A percentile compares a stretch with the other conserved stretches of the same genome.
Conservation (phyloP, 2,888 invertebrate species). For the Synergus itoensis region DNA sequence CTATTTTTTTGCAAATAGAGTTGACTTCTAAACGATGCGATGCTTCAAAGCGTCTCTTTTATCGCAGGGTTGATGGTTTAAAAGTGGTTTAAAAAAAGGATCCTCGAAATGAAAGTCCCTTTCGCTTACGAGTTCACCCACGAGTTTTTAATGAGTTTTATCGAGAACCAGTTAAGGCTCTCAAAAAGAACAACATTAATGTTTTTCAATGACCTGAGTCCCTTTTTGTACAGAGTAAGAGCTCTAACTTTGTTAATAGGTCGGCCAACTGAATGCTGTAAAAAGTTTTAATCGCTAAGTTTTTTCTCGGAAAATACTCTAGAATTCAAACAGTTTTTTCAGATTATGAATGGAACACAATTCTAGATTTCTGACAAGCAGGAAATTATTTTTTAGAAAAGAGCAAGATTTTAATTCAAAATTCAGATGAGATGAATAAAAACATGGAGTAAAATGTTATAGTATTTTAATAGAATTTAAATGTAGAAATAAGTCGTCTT, state of each 20-base stretch:
- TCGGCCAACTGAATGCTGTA: constrained; percentile 12
- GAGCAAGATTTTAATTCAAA: too few relatives aligned
- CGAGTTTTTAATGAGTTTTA: constrained; percentile 23
- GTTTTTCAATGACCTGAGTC: constrained; percentile 38
- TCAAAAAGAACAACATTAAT: constrained; percentile 34
- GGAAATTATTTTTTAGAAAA: not conserved
- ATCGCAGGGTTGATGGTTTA: not conserved
- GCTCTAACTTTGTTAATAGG: constrained; percentile 21
- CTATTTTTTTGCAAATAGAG: constrained; percentile 29
- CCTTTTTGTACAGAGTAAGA: not conserved
- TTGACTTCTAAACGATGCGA: constrained; percentile 13
- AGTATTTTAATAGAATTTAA: too few relatives aligned
- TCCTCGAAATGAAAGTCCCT: constrained; percentile 11
- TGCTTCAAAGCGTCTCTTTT: constrained; percentile 22
- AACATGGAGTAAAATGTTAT: too few relatives aligned
- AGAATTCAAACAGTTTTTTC: not conserved
- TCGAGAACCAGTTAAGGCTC: constrained; percentile 13
- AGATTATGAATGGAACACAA: not conserved
- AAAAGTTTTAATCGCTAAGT: constrained; percentile 16
- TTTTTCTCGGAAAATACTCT: not conserved
- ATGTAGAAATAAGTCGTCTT: too few relatives aligned
- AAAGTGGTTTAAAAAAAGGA: not conserved
- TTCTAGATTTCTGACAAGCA: not conserved
- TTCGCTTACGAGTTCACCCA: not conserved
- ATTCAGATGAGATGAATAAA: too few relatives aligned